phyloP scores from a whole-genome alignment of 2,888 invertebrate species.

The Campoplex capitator region DNA sequence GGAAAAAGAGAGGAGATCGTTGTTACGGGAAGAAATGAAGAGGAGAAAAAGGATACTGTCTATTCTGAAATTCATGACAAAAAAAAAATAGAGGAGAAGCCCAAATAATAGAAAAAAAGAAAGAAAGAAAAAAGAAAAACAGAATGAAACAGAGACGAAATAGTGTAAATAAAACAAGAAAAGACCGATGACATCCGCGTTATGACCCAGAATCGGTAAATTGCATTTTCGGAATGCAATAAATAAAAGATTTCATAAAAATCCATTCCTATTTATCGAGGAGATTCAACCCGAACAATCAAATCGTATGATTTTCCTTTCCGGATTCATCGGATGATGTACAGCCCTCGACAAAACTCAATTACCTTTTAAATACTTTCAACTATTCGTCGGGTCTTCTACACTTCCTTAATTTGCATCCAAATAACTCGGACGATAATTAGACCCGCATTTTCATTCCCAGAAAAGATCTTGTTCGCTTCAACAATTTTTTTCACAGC shows the following conservation, averaged over 20 bases:
- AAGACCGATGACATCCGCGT: constrained; percentile 5
- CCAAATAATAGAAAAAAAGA: background rate
- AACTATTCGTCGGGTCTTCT: background rate
- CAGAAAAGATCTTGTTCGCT: background rate
- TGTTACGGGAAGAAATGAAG: constrained; percentile 39
- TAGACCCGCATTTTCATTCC: background rate
- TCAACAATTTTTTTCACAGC: background rate
- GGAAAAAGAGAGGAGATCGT: constrained; percentile 26
- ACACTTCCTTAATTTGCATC: background rate
- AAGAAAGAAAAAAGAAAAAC: background rate
- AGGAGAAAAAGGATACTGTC: constrained; percentile 53
- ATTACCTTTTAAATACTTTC: background rate
- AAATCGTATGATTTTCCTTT: background rate
- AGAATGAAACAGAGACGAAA: no score
- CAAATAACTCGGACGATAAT: constrained; percentile 6
- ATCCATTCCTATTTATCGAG: background rate
- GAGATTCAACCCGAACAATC: background rate
- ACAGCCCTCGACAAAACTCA: background rate
- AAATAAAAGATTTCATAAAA: background rate
- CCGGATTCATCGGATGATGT: background rate
- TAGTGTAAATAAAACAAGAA: background rate
- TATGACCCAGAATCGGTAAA: constrained; percentile 3
- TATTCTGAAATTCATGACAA: constrained; percentile 38
- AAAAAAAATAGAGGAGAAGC: background rate
- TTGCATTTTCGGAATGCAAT: constrained; percentile 6